Evolutionary conservation across 2,888 invertebrate genomes (phyloP).

Genomic region (Himalopsyche anomala): DNA sequence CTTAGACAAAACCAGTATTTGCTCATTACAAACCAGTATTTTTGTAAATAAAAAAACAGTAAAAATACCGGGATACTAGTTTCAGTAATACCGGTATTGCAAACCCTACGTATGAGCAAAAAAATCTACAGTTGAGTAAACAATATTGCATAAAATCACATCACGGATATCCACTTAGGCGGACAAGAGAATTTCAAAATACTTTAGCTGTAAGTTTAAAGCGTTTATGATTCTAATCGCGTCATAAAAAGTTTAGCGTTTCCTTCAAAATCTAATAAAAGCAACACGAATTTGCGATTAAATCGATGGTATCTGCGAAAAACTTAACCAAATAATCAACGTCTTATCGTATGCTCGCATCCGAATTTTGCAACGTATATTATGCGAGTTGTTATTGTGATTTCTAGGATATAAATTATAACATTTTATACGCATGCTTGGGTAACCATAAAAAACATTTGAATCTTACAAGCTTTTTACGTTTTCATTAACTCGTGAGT

Average conservation of each 20-base stretch:
- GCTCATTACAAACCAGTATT: too few species aligned
- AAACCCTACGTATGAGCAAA: background rate
- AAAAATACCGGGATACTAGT: too few species aligned
- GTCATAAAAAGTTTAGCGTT: slow-evolving; percentile 23
- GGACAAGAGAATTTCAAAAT: slow-evolving; percentile 12
- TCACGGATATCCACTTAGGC: slow-evolving; percentile 40
- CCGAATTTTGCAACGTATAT: background rate
- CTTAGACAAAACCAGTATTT: too few species aligned
- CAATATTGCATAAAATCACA: slow-evolving; percentile 24
- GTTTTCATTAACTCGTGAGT: too few species aligned
- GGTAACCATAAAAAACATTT: slow-evolving; percentile 1
- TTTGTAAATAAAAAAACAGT: too few species aligned
- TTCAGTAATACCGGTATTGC: too few species aligned
- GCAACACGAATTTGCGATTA: slow-evolving; percentile 23
- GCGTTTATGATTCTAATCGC: slow-evolving; percentile 29
- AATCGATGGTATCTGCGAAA: slow-evolving; percentile 14
- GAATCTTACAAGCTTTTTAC: too few species aligned
- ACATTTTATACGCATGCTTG: slow-evolving; percentile 15
- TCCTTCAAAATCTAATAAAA: slow-evolving; percentile 40
- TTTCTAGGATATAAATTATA: slow-evolving; percentile 34
- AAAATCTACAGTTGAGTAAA: slow-evolving; percentile 13
- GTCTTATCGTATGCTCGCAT: slow-evolving; percentile 3
- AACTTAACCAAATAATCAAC: slow-evolving; percentile 38
- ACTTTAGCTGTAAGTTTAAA: background rate
- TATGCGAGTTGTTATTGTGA: background rate